phyloP scores from a whole-genome alignment of 2,113 vertebrate species.

The Odocoileus hemionus region DNA sequence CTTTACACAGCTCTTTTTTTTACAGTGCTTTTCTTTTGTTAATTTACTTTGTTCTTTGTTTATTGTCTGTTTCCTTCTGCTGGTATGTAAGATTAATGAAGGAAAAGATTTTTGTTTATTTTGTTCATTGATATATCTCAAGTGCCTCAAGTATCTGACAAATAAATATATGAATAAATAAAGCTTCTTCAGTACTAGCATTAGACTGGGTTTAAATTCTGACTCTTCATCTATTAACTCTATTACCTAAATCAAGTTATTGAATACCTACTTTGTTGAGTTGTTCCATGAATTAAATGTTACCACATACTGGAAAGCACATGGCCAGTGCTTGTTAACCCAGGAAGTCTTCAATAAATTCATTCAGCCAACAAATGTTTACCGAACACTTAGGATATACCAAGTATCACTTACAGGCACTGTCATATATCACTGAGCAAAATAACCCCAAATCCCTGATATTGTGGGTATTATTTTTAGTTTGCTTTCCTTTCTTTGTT shows the following conservation, averaged over 20 bases:
- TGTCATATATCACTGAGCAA: not conserved
- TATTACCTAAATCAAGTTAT: not conserved
- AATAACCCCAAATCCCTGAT: not conserved
- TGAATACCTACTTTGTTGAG: not conserved
- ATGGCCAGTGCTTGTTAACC: not conserved
- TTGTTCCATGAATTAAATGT: not conserved
- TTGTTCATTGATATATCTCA: not conserved
- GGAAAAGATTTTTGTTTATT: not conserved
- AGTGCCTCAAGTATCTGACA: not conserved
- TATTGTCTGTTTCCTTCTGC: not conserved
- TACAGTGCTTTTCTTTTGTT: not conserved
- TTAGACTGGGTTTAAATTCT: not conserved
- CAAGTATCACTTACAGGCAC: not conserved
- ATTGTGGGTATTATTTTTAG: not conserved
- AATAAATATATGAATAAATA: not conserved
- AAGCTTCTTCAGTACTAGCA: constrained; percentile 4
- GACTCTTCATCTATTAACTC: not conserved
- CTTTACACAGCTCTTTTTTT: not conserved
- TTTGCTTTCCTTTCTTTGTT: not conserved
- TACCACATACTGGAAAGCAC: not conserved
- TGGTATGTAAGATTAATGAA: not conserved
- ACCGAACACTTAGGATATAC: not conserved
- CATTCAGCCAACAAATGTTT: not conserved
- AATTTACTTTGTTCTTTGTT: not conserved
- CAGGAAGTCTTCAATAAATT: not conserved